Base-by-base conservation (phyloP, 1,140 invertebrate species). In the Carposina sasakii region DNA sequence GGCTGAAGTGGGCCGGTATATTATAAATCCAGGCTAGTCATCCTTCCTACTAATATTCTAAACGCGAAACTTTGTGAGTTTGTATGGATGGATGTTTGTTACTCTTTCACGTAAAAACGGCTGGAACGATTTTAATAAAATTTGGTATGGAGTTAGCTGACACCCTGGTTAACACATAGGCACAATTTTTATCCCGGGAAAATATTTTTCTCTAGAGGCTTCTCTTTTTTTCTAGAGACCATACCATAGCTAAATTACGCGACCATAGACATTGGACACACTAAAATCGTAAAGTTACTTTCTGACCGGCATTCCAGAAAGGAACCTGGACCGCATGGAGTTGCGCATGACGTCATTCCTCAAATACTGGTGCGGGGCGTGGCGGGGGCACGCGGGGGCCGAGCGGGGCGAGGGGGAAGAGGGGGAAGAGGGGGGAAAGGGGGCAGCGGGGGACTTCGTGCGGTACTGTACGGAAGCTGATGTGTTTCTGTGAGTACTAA, bases 311-410 rank as follows among this genome's bases (percentile, higher is more conserved):
- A 23, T 64, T 60, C 1, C 61, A 56, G 90, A 90, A 34, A 83
- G 87, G 54, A 89, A 94, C 79, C 81, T 96, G 43, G 60, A 81
- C 0, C 85, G 86, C 36, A 92, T 93, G 81, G 90, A 93, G 76
- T 85, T 88, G 45, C 86, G 89, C 2, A 89, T 96, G 68, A 78
- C 81, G 44, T 65, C 87, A 43, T 90, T 91, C 71, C 85, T 88
- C 22, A 64, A 89, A 28, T 90, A 90, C 70, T 90, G 88, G 89
- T 76, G 89, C 44, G 69, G 83, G 1, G 33, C 81, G 9, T 95
- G 93, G 93, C 70, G 76, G 22, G 92, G 92, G 3, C 78, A 89
- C 28, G 82, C 87, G 15, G 89, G 89, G 1, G n/a, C n/a, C n/a
- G 60, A 67, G 21, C 61, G 75, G 37, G 91, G 92, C 1, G 67